Conservation (phyloP, 1,140 invertebrate species). For the Leucophenga varia region DNA sequence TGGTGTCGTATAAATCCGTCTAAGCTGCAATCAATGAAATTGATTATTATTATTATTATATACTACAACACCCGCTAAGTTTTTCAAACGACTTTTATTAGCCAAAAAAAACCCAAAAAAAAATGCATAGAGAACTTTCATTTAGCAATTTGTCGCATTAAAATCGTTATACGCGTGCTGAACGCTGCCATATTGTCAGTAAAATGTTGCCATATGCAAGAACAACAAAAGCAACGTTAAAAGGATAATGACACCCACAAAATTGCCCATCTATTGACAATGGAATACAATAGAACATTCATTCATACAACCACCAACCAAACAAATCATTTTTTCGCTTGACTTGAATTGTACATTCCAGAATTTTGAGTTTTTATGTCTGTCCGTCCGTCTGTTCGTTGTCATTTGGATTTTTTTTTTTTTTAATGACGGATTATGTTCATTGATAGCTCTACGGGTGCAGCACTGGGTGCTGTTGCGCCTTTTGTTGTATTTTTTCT, state of each 20-base stretch:
- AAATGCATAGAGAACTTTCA: too few relatives aligned
- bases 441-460: too few relatives aligned
- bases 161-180: not conserved
- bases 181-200: not conserved
- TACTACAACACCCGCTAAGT: too few relatives aligned
- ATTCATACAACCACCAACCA: not conserved
- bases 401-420: constrained; percentile 4
- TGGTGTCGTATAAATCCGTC: too few relatives aligned
- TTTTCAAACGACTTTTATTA: too few relatives aligned
- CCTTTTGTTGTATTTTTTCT: too few relatives aligned
- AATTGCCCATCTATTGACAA: constrained; percentile 10
- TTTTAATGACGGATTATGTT: not conserved
- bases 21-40: too few relatives aligned
- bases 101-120: too few relatives aligned
- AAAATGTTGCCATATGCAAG: constrained; percentile 11
- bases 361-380: not conserved
- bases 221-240: not conserved
- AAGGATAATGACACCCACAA: constrained; percentile 14
- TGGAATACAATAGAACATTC: too few relatives aligned
- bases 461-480: too few relatives aligned
- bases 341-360: not conserved
- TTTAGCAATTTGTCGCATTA: constrained; percentile 10
- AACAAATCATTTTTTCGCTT: constrained; percentile 1
- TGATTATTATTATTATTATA: too few relatives aligned
- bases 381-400: not conserved